Conservation (phyloP, 2,113 vertebrate genomes). For the Sisor rabdophorus region DNA sequence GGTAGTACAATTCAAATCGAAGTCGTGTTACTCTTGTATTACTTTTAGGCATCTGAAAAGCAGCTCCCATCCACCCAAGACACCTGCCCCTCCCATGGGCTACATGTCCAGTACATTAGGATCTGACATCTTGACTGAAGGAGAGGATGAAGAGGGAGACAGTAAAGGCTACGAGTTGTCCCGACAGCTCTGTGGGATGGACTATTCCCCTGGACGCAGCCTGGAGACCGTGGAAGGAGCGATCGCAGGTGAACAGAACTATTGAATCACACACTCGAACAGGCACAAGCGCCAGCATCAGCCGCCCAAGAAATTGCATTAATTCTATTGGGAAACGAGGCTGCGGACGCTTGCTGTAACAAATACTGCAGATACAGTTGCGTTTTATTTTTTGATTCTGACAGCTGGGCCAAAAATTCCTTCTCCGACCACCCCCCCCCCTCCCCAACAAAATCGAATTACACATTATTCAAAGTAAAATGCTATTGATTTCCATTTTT, state of each 20-base stretch:
- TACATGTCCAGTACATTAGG: conserved; percentile 87
- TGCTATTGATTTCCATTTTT: conserved; percentile 38
- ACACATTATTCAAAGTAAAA: conserved; percentile 28
- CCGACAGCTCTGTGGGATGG: conserved; percentile 81
- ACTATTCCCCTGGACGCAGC: conserved; percentile 84
- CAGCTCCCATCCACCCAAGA: conserved; percentile 82
- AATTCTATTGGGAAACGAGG: conserved; percentile 35
- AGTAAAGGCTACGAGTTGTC: conserved; percentile 80
- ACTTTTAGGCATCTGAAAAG: conserved; percentile 90
- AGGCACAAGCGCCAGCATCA: conserved; percentile 18
- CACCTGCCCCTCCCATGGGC: conserved; percentile 81
- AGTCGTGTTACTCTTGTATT: conserved; percentile 13
- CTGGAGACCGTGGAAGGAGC: conserved; percentile 84
- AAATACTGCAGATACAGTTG: conserved; percentile 30
- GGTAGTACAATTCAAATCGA: background rate
- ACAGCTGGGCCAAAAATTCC: background rate
- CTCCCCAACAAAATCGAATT: background rate
- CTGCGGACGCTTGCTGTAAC: background rate
- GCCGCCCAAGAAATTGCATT: conserved; percentile 40
- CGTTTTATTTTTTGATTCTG: conserved; percentile 24
- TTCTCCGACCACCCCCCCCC: background rate
- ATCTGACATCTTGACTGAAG: conserved; percentile 86
- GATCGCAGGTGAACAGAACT: conserved; percentile 72
- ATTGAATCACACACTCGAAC: conserved; percentile 39
- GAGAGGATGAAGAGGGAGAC: conserved; percentile 75